Percentiles rank a stretch among this genome's conserved stretches.
Evolutionary conservation across 2,888 invertebrate genomes (phyloP).

Genomic region (Drosophila picticornis): DNA sequence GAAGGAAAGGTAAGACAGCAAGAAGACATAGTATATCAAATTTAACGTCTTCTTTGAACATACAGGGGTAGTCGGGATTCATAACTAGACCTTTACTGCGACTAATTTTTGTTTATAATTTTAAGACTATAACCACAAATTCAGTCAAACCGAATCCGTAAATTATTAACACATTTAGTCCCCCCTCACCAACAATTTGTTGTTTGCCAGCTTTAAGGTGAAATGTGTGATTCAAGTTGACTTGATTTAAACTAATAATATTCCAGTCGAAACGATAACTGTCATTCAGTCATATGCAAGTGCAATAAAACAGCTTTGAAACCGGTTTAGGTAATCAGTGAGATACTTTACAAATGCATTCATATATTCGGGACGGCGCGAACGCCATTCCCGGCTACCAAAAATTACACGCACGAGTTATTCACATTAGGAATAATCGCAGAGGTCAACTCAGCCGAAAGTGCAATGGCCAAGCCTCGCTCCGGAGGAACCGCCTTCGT

Average conservation of each 20-base stretch:
- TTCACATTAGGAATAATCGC: conserved; percentile 78
- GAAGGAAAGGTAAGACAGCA: background rate
- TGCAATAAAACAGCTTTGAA: background rate
- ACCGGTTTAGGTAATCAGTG: rapidly evolving
- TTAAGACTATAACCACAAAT: background rate
- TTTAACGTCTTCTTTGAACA: background rate
- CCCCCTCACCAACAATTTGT: background rate
- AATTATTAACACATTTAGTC: background rate
- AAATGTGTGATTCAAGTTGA: background rate
- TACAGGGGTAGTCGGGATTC: background rate
- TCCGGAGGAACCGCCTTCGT: conserved; percentile 79
- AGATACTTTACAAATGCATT: conserved; percentile 8
- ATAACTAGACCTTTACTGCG: background rate
- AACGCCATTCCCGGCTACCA: conserved; percentile 77
- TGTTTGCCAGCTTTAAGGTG: background rate
- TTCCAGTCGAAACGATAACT: background rate
- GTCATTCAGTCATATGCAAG: background rate
- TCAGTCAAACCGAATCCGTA: background rate
- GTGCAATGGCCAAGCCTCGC: conserved; percentile 77
- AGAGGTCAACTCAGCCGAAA: conserved; percentile 72
- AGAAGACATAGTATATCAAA: background rate
- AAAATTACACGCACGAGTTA: conserved; percentile 77
- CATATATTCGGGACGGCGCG: conserved; percentile 67
- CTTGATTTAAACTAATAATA: background rate
- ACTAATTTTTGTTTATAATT: background rate